A percentile compares a stretch with the other conserved stretches of the same genome.
Evolutionary conservation across 1,140 invertebrate species (phyloP).

Genomic region (Hylyphantes graminicola): DNA sequence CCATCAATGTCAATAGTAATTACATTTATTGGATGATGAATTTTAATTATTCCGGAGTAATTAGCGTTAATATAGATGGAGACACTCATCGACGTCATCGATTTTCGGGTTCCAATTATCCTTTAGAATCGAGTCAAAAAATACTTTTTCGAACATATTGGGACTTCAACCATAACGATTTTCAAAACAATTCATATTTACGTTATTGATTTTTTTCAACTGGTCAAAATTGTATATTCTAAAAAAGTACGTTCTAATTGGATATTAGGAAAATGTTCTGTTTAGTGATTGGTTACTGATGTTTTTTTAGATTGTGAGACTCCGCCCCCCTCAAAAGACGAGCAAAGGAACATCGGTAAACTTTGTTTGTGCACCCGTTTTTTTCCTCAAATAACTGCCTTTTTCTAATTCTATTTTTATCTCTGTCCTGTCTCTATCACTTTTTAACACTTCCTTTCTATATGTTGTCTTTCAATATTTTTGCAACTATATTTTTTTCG

Average conservation of each 20-base stretch:
- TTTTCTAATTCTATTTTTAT: conserved; percentile 1
- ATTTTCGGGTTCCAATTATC: no score
- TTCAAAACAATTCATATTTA: no score
- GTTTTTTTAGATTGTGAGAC: conserved; percentile 54
- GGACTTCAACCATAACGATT: no score
- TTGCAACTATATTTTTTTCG: neutral
- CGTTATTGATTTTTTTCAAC: neutral
- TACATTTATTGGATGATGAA: no score
- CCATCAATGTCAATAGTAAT: no score
- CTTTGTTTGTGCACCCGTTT: no score
- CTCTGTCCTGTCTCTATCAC: neutral
- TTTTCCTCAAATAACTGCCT: neutral
- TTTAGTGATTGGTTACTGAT: neutral
- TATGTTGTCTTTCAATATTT: neutral
- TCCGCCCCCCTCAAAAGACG: conserved; percentile 42
- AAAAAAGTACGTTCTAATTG: neutral
- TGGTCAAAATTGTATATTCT: neutral
- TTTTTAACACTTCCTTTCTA: neutral
- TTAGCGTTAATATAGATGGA: no score
- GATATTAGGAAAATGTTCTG: neutral
- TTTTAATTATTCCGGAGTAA: no score
- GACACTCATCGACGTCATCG: no score
- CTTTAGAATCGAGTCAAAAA: no score
- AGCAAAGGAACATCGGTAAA: conserved; percentile 45
- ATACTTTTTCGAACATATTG: no score